Conservation (phyloP, 2,113 vertebrate species). For the Chlamydotis undulata region DNA sequence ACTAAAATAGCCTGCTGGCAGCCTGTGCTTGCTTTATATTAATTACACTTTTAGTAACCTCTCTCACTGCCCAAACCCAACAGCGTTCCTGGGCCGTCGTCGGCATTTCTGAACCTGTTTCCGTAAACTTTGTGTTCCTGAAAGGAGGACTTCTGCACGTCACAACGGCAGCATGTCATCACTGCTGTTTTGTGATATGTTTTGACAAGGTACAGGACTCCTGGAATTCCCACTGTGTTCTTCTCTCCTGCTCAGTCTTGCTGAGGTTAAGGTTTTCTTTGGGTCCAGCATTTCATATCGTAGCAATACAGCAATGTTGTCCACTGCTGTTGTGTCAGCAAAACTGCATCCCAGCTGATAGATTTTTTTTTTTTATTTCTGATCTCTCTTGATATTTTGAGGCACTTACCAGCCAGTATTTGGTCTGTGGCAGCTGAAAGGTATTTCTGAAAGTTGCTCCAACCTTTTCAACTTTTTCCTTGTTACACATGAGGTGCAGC, state of each 20-base stretch:
- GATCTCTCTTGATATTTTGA: not conserved
- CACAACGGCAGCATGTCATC: not conserved
- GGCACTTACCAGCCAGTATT: fast-evolving
- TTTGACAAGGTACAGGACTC: not conserved
- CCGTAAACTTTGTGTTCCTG: not conserved
- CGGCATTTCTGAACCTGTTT: not conserved
- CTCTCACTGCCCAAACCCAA: not conserved
- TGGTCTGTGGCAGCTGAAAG: not conserved
- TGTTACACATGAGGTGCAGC: not conserved
- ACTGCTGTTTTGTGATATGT: not conserved
- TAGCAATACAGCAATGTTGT: not conserved
- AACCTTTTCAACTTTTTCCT: too few relatives aligned
- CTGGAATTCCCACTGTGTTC: not conserved
- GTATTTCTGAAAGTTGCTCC: not conserved
- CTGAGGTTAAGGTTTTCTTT: not conserved
- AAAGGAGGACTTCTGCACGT: fast-evolving
- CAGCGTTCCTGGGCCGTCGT: not conserved
- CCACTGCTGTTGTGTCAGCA: not conserved
- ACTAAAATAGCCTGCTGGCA: constrained; percentile 16
- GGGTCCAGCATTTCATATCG: not conserved
- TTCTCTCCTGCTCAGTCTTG: not conserved
- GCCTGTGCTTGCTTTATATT: not conserved
- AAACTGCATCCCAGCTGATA: not conserved
- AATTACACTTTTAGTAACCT: not conserved
- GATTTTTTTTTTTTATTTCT: not conserved